Evolutionary conservation across 1,140 invertebrate species (phyloP).

Genomic region (Drosophila tristis): DNA sequence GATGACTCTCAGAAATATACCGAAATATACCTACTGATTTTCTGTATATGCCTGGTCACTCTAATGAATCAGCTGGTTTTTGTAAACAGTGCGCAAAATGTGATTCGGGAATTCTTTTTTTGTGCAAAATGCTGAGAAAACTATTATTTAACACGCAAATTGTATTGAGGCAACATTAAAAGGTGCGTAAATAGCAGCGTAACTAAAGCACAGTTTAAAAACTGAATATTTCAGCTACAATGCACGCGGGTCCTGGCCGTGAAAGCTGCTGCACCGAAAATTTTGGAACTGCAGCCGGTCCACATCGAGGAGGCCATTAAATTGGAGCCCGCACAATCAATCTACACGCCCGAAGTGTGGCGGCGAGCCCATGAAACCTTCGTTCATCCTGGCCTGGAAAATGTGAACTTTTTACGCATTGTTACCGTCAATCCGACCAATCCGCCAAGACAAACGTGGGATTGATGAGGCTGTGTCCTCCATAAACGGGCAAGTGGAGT

Average conservation of each 20-base stretch:
- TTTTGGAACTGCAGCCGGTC: slow-evolving; percentile 49
- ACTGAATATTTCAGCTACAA: slow-evolving; percentile 19
- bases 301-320: slow-evolving; percentile 77
- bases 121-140: slow-evolving; percentile 8
- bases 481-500: slow-evolving; percentile 49
- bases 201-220: no score
- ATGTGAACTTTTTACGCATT: slow-evolving; percentile 68
- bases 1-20: no score
- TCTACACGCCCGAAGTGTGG: no score
- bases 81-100: not conserved
- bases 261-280: slow-evolving; percentile 39
- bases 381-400: slow-evolving; percentile 29
- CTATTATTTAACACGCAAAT: slow-evolving; percentile 32
- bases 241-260: slow-evolving; percentile 17
- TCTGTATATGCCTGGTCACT: no score
- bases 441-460: no score
- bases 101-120: not conserved
- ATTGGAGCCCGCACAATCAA: slow-evolving; percentile 47
- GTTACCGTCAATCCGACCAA: slow-evolving; percentile 62
- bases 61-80: slow-evolving; percentile 13
- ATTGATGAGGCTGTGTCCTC: slow-evolving; percentile 72
- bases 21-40: no score
- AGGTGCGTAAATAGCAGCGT: slow-evolving; percentile 10
- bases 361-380: no score
- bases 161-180: slow-evolving; percentile 37